Evolutionary conservation across 2,797 vertebrate species (phyloP), one percentile per base, ranked within the genome.

Genomic region (Microchirus variegatus): DNA sequence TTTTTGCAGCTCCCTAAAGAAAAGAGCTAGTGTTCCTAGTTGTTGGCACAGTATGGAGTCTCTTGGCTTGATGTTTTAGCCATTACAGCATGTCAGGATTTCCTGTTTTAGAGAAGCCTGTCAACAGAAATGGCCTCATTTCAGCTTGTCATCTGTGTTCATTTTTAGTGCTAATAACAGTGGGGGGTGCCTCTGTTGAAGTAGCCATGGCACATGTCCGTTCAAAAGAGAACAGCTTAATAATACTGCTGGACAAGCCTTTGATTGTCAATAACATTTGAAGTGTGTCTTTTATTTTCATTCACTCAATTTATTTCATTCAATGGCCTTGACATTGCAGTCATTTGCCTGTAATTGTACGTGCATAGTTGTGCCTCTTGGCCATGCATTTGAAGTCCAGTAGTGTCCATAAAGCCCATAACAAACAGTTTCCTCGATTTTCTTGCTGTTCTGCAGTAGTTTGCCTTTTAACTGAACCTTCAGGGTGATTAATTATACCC

Each of bases 11-110:
- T 84, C 77, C 67, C 73, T 45, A 40, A 63, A n/a, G n/a, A n/a
- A 72, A 80, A 68, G 62, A 70, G 65, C 52, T 46, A 65, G 62
- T 72, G 72, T 85, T 79, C 68, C 44, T 77, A 45, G 58, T 71
- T 41, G 46, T 64, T 83, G 77, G 78, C 75, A 70, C 72, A 73
- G 72, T 65, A 52, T 65, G 64, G 55, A 70, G 68, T 67, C 76
- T 59, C 59, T 79, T 79, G 77, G 82, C 75, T 75, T 70, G 80
- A 82, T 76, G 64, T 41, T 35, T 6, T 50, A 22, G 70, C 84
- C 82, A 78, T 88, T 87, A 85, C 76, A 82, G 74, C 75, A 61
- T 80, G 70, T 85, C 82, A 89, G 69, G 70, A 78, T 85, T 80
- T 90, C 75, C 80, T 84, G 67, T 85, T 76, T 81, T 73, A 67